Base-by-base conservation (phyloP, 2,888 invertebrate genomes). In the Leptopilina myrica region DNA sequence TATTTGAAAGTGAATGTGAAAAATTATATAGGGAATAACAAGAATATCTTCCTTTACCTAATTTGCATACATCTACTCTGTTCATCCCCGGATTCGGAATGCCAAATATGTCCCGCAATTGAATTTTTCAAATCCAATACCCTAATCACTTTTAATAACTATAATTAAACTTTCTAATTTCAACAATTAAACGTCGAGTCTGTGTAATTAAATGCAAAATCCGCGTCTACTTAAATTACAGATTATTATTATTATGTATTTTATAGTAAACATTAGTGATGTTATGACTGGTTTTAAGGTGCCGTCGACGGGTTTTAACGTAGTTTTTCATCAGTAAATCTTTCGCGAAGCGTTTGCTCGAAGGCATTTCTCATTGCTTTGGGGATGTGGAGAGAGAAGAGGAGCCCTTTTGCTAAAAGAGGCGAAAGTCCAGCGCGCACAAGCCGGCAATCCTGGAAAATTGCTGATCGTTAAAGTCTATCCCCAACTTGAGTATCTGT, bases 381-480 rank as follows among this genome's bases (percentile, higher is more conserved):
- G 43, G 43, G 56, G 56, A 56, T 73, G 73, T 73, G 11, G 26
- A 20, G 20, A 20, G 20, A 20, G 20, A 20, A 20, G 20, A 20
- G 20, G 20, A 56, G 26, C 9, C 49, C 49, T 49, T 49, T 56
- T 73, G 9, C 73, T 56, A 73, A 73, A 73, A 59, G 56, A 53
- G 73, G 73, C 56, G 53, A 73, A 73, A 73, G 26, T 33, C 56
- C 9, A 11, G 11, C 14, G 49, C 49, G 56, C 33, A 56, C 53
- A 56, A 33, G 56, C 73, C 73, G 40, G 15, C 73, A 73, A 73
- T 73, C n/a, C 56, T n/a, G 56, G 56, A 56, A 73, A 73, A 73
- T 73, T 56, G 56, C 53, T n/a, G 56, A 59, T 73, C 73, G 56
- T 73, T 73, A 73, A 73, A 73, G 56, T 11, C 33, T 40, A 56